A percentile compares a stretch with the other conserved stretches of the same genome.
Conservation (phyloP, 1,140 invertebrate genomes). For the Trachymyrmex cornetzi region DNA sequence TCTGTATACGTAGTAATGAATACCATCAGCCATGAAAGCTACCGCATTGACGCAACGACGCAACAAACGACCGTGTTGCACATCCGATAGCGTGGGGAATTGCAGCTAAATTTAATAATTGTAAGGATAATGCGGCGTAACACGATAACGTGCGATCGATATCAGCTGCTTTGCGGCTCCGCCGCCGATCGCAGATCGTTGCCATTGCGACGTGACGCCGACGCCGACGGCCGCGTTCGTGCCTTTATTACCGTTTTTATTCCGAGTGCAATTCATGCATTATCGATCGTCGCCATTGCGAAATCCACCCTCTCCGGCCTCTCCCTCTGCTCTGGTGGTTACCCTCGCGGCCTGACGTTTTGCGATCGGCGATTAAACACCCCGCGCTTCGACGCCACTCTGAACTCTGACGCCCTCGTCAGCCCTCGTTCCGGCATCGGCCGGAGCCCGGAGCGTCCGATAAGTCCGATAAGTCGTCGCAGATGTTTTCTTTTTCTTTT, state of each 20-base stretch:
- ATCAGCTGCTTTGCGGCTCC: conserved; percentile 51
- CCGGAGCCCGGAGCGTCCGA: no score
- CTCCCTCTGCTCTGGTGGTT: no score
- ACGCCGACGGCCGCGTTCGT: neutral
- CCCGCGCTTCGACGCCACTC: conserved; percentile 32
- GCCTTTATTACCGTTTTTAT: conserved; percentile 65
- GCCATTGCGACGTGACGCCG: neutral
- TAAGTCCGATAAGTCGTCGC: conserved; percentile 62
- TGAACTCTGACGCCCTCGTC: no score
- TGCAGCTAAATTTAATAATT: conserved; percentile 54
- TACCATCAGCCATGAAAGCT: neutral
- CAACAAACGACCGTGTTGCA: conserved; percentile 14
- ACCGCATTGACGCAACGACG: conserved; percentile 8
- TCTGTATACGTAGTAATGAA: neutral
- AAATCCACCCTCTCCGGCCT: conserved; percentile 61
- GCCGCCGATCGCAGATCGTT: conserved; percentile 13
- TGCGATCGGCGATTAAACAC: conserved; percentile 69
- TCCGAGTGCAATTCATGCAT: conserved; percentile 56
- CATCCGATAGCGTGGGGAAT: conserved; percentile 2
- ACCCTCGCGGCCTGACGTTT: conserved; percentile 5
- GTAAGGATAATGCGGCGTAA: conserved; percentile 42
- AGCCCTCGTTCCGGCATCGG: conserved; percentile 35
- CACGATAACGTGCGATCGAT: conserved; percentile 55
- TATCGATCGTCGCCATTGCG: conserved; percentile 42
- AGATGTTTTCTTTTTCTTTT: conserved; percentile 19